A percentile compares a stretch with the other conserved stretches of the same genome.
Evolutionary conservation across 30 jellyfish, hydroid and myxozoan genomes (phyloP).

Genomic region (Pseudorhiza aurosa): DNA sequence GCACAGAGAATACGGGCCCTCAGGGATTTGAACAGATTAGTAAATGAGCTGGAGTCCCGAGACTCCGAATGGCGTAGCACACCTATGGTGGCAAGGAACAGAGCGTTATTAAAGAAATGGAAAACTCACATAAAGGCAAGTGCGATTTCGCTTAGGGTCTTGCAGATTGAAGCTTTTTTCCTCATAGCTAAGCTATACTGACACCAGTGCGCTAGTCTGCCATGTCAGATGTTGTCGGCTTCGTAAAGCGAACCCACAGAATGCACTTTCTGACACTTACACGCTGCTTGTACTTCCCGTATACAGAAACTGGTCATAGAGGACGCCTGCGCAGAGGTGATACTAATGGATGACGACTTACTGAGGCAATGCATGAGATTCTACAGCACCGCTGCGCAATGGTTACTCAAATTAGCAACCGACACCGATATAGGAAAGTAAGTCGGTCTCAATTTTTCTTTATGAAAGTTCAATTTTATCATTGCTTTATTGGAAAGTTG

Average conservation of each 20-base stretch:
- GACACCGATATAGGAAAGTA: slow-evolving; percentile 8
- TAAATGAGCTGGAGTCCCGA: slow-evolving; percentile 85
- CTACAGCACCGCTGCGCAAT: slow-evolving; percentile 81
- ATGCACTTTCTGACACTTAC: background rate
- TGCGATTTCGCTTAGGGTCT: background rate
- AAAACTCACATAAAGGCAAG: slow-evolving; percentile 84
- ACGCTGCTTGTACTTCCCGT: background rate
- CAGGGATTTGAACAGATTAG: slow-evolving; percentile 87
- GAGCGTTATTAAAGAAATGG: slow-evolving; percentile 89
- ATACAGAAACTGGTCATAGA: slow-evolving; percentile 77
- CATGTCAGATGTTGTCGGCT: too few species aligned
- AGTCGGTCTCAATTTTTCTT: too few species aligned
- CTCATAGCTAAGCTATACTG: background rate
- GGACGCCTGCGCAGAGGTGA: slow-evolving; percentile 98
- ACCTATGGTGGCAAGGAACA: slow-evolving; percentile 88
- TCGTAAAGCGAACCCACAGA: too few species aligned
- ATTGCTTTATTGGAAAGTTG: too few species aligned
- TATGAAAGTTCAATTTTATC: too few species aligned
- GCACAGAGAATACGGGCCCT: slow-evolving; percentile 85
- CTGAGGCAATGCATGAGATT: slow-evolving; percentile 83
- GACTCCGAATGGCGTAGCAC: slow-evolving; percentile 94
- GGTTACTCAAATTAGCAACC: slow-evolving; percentile 76
- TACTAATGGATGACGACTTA: slow-evolving; percentile 83
- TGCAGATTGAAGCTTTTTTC: background rate
- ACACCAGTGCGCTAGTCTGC: too few species aligned